Percentiles rank a stretch among this genome's conserved stretches.
These are phyloP conservation scores for Coleophora deauratella DNA, from an alignment of 2,888 invertebrate genomes.

Conservation along the genomic window DNA sequence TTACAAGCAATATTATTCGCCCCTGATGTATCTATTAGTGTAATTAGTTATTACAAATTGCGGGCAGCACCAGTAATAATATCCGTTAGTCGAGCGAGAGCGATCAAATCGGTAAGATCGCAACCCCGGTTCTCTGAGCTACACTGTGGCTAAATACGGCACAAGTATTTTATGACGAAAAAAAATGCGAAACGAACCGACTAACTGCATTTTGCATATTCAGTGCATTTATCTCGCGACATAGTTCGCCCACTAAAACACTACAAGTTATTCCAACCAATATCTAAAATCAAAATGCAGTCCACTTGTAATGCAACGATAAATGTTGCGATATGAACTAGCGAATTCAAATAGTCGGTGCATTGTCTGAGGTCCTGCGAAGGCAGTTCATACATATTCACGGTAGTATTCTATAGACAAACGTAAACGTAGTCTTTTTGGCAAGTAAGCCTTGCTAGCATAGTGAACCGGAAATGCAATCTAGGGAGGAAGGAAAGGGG, in stretches of 20 bases:
- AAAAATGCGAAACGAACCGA: no score
- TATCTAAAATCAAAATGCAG: constrained; percentile 5
- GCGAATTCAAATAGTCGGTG: constrained; percentile 14
- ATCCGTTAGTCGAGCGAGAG: no score
- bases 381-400: constrained; percentile 26
- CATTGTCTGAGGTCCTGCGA: constrained; percentile 11
- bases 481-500: constrained; percentile 33
- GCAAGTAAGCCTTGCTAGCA: background rate
- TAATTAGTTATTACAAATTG: background rate
- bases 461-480: constrained; percentile 43
- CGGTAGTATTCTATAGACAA: constrained; percentile 5
- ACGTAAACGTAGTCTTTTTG: background rate
- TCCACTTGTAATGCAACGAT: constrained; percentile 10
- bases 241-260: background rate
- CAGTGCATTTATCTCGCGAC: background rate
- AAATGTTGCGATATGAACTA: constrained; percentile 10
- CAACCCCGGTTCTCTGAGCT: no score
- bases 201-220: no score
- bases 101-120: no score
- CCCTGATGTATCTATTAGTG: background rate
- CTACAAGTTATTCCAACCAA: background rate
- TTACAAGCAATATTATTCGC: background rate
- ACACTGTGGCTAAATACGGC: no score
- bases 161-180: no score
- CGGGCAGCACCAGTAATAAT: no score